These are phyloP conservation scores for Bombus huntii DNA, from an alignment of 1,140 invertebrate species.

Conservation along the genomic window DNA sequence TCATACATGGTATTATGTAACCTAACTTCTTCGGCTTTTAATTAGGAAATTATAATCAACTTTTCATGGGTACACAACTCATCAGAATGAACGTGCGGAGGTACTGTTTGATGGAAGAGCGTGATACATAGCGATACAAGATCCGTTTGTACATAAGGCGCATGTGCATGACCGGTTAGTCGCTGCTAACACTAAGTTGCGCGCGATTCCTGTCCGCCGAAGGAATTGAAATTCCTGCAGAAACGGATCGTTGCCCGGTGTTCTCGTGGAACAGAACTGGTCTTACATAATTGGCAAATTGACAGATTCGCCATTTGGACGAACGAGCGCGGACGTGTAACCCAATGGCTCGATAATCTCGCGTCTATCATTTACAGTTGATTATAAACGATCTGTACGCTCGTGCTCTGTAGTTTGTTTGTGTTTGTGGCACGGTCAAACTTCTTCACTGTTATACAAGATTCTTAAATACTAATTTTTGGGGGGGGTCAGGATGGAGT, in stretches of 20 bases:
- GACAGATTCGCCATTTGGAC: not conserved
- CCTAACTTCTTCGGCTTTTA: not conserved
- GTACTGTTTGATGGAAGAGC: not conserved
- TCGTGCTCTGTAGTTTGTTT: not conserved
- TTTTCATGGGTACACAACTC: not conserved
- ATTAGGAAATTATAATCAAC: not conserved
- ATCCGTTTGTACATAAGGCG: not conserved
- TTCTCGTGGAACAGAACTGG: not conserved
- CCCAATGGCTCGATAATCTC: not conserved
- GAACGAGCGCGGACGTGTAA: not conserved
- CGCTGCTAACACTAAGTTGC: not conserved
- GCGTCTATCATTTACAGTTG: not conserved
- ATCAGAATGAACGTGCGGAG: not conserved
- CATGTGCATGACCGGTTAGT: slow-evolving; percentile 12
- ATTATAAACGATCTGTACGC: not conserved
- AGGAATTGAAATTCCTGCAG: slow-evolving; percentile 52
- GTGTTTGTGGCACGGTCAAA: too few relatives aligned
- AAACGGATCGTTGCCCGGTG: slow-evolving; percentile 34
- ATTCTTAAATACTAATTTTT: too few relatives aligned
- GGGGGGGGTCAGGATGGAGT: not conserved
- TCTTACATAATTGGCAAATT: slow-evolving; percentile 28
- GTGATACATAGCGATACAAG: slow-evolving; percentile 14
- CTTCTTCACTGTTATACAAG: too few relatives aligned
- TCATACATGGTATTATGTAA: not conserved
- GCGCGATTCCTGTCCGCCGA: slow-evolving; percentile 16